These are phyloP conservation scores for Gasteruption jaculator DNA, from an alignment of 2,888 invertebrate genomes.

Conservation along the genomic window DNA sequence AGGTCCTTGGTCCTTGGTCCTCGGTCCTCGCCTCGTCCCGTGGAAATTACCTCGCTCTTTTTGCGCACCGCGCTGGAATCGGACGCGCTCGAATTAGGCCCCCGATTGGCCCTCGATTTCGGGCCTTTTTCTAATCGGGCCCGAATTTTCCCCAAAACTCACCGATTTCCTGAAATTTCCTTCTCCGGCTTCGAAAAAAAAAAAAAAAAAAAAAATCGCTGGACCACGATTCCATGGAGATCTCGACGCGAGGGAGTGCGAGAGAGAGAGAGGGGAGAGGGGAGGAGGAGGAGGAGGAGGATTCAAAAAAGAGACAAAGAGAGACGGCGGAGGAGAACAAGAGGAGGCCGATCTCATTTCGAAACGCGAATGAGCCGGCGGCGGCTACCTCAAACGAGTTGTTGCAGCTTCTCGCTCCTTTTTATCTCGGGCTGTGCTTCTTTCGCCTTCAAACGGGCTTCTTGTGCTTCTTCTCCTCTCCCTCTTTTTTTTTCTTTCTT, in stretches of 20 bases:
- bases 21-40: too few relatives aligned
- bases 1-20: too few relatives aligned
- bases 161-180: too few relatives aligned
- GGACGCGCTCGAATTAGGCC: too few relatives aligned
- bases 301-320: slow-evolving; percentile 9
- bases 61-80: too few relatives aligned
- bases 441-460: too few relatives aligned
- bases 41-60: too few relatives aligned
- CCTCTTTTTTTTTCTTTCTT: slow-evolving; percentile 13
- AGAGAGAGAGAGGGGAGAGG: neutral
- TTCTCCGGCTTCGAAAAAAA: too few relatives aligned
- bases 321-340: slow-evolving; percentile 20
- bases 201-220: too few relatives aligned
- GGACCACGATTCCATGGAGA: slow-evolving; percentile 4
- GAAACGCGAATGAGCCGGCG: slow-evolving; percentile 48
- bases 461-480: slow-evolving; percentile 12
- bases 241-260: slow-evolving; percentile 3
- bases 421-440: slow-evolving; percentile 19
- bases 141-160: too few relatives aligned
- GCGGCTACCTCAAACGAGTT: slow-evolving; percentile 50
- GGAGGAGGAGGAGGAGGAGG: neutral
- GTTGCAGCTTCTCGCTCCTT: slow-evolving; percentile 25
- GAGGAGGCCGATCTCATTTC: slow-evolving; percentile 44
- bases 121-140: too few relatives aligned
- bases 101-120: too few relatives aligned